Percentiles rank a stretch among this genome's conserved stretches.
Evolutionary conservation across 2,797 vertebrate genomes (phyloP).

Genomic region (Diglossa cyanea): DNA sequence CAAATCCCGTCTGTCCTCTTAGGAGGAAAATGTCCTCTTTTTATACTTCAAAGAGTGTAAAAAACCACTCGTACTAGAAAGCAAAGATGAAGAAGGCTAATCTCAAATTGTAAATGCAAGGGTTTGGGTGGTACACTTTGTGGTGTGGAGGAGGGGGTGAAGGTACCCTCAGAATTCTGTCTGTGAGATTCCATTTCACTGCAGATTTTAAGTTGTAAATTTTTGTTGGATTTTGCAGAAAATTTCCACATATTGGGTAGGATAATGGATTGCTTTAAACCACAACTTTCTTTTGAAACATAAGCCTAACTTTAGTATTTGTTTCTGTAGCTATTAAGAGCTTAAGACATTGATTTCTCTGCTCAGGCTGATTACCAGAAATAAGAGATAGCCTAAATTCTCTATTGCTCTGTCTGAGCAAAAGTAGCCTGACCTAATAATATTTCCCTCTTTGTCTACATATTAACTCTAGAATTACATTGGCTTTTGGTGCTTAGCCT

Average conservation of each 20-base stretch:
- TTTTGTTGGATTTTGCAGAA: not conserved
- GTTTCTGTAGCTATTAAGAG: not conserved
- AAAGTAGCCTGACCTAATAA: not conserved
- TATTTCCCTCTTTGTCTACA: not conserved
- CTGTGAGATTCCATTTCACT: not conserved
- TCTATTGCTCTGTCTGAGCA: not conserved
- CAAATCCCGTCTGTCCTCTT: not conserved
- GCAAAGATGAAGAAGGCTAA: not conserved
- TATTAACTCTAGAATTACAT: not conserved
- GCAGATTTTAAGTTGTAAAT: not conserved
- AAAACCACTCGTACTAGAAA: not conserved
- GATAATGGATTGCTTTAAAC: not conserved
- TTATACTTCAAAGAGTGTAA: not conserved
- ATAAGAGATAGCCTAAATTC: not conserved
- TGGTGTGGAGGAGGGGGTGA: not conserved
- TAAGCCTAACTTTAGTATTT: not conserved
- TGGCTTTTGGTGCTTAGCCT: not conserved
- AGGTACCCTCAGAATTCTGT: not conserved
- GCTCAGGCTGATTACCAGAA: not conserved
- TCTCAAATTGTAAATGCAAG: not conserved
- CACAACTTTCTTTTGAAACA: not conserved
- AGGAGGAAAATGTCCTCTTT: not conserved
- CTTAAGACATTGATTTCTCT: slow-evolving; percentile 8
- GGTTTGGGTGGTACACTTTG: not conserved
- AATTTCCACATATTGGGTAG: not conserved